Evolutionary conservation across 2,888 invertebrate genomes (phyloP).

Genomic region (Caenorhabditis virilis): DNA sequence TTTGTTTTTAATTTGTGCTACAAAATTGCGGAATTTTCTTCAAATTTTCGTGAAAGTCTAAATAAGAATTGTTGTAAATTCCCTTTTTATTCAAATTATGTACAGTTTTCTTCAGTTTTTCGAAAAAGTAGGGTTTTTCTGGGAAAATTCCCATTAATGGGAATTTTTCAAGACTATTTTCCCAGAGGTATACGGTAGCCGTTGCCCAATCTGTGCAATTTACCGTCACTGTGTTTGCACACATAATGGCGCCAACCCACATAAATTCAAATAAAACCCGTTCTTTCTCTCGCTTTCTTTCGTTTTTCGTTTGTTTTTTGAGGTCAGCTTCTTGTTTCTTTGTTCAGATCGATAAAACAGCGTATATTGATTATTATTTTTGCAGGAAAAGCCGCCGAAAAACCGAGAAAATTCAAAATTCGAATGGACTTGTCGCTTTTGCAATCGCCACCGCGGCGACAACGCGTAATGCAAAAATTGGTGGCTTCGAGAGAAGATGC

Average conservation of each 20-base stretch:
- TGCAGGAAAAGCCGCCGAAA: background rate
- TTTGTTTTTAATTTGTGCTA: too few species aligned
- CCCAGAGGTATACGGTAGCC: background rate
- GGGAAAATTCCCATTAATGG: too few species aligned
- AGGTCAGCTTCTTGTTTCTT: background rate
- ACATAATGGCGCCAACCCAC: background rate
- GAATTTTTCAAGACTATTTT: too few species aligned
- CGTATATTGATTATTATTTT: background rate
- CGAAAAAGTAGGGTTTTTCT: too few species aligned
- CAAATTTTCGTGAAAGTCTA: too few species aligned
- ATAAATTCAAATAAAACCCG: background rate
- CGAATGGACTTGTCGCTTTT: conserved; percentile 32
- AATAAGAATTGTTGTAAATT: too few species aligned
- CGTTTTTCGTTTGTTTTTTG: background rate
- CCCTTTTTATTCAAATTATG: too few species aligned
- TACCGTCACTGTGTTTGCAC: conserved; percentile 29
- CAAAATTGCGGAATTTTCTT: too few species aligned
- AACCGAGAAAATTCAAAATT: background rate
- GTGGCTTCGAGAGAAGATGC: conserved; percentile 25
- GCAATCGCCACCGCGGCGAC: conserved; percentile 26
- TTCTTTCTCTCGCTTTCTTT: background rate
- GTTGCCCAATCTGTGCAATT: conserved; percentile 7
- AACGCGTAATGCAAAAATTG: conserved; percentile 26
- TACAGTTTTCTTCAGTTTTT: too few species aligned
- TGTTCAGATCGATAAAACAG: background rate